A percentile compares a stretch with the other conserved stretches of the same genome.
These are phyloP conservation scores for Brevipalpus yothersi DNA, from an alignment of 1,140 invertebrate genomes.

Conservation along the genomic window DNA sequence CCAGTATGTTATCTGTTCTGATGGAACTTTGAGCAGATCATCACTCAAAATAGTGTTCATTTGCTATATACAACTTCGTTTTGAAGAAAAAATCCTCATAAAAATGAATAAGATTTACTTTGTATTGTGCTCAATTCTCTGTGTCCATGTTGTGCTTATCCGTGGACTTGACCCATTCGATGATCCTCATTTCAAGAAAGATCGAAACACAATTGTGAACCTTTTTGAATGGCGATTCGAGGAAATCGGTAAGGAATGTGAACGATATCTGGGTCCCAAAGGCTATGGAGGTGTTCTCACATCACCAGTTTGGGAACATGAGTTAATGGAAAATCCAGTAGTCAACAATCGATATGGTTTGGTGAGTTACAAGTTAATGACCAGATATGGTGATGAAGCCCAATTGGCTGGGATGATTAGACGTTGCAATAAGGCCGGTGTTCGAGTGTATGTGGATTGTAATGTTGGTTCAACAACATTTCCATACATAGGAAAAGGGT, in stretches of 20 bases:
- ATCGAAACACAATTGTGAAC: slow-evolving; percentile 32
- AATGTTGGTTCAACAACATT: slow-evolving; percentile 71
- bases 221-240: slow-evolving; percentile 59
- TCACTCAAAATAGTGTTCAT: too few species aligned
- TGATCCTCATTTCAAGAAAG: too few species aligned
- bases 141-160: too few species aligned
- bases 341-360: slow-evolving; percentile 70
- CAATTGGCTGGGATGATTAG: slow-evolving; percentile 43
- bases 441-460: slow-evolving; percentile 57
- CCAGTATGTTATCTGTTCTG: too few species aligned
- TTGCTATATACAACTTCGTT: too few species aligned
- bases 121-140: too few species aligned
- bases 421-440: slow-evolving; percentile 40
- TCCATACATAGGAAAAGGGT: slow-evolving; percentile 27
- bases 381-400: slow-evolving; percentile 43
- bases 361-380: slow-evolving; percentile 49
- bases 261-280: slow-evolving; percentile 43
- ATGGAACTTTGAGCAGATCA: too few species aligned
- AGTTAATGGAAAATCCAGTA: slow-evolving; percentile 18
- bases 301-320: slow-evolving; percentile 19
- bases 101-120: too few species aligned
- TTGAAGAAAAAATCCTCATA: too few species aligned
- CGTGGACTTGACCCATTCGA: too few species aligned
- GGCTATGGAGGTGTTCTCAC: slow-evolving; percentile 57
- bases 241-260: slow-evolving; percentile 57